Conservation (phyloP, 2,797 vertebrate species). For the Pangasius larnaudii region DNA sequence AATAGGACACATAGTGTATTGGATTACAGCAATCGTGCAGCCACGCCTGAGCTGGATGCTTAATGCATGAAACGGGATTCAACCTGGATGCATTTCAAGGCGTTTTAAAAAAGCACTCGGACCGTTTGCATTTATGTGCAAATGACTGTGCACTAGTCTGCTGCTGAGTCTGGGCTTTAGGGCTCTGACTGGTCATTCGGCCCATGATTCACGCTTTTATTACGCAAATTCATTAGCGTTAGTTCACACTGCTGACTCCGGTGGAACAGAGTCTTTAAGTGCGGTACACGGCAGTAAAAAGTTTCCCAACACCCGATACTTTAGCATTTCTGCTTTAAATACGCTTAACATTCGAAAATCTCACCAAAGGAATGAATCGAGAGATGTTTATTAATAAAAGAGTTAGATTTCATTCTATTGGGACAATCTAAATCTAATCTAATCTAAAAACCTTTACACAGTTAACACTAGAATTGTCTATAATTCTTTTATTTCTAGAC, state of each 20-base stretch:
- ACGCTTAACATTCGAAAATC: neutral
- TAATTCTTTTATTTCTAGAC: neutral
- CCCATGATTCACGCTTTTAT: neutral
- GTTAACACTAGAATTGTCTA: neutral
- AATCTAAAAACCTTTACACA: neutral
- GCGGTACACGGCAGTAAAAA: neutral
- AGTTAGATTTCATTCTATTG: no score
- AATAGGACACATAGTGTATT: neutral
- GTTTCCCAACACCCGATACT: neutral
- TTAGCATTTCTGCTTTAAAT: neutral
- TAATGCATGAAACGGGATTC: constrained; percentile 7
- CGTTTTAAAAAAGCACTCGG: constrained; percentile 1
- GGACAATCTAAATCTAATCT: neutral
- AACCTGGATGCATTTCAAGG: constrained; percentile 24
- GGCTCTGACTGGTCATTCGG: neutral
- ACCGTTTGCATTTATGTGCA: constrained; percentile 24
- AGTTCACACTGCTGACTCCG: constrained; percentile 3
- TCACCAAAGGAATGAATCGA: neutral
- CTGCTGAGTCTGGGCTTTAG: neutral
- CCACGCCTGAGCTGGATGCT: constrained; percentile 1
- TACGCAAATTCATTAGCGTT: constrained; percentile 11
- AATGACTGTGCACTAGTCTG: neutral
- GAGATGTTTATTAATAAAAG: neutral
- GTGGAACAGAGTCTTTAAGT: neutral
- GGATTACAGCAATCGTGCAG: neutral